A percentile compares a stretch with the other conserved stretches of the same genome.
Conservation (phyloP, 2,888 invertebrate genomes). For the Morpho helenor region DNA sequence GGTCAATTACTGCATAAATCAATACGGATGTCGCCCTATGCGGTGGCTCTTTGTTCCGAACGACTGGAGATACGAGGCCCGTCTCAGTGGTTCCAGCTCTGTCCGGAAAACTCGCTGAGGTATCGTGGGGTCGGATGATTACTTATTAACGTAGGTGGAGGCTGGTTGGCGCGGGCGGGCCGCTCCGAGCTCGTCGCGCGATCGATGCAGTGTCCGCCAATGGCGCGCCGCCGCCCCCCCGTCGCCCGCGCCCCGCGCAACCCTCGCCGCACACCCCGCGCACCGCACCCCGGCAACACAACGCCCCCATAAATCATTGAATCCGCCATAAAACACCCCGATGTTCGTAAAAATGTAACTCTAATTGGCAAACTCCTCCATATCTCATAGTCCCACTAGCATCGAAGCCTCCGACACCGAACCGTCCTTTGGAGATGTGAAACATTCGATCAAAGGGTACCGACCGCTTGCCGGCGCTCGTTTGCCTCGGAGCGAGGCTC, state of each 20-base stretch:
- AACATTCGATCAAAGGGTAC: slow-evolving; percentile 69
- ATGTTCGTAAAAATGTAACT: slow-evolving; percentile 77
- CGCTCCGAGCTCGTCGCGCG: slow-evolving; percentile 67
- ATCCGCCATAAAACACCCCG: slow-evolving; percentile 76
- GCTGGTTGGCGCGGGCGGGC: slow-evolving; percentile 74
- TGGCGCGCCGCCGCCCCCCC: slow-evolving; percentile 71
- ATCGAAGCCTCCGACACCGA: slow-evolving; percentile 41
- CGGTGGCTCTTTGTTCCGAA: slow-evolving; percentile 70
- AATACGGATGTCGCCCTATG: slow-evolving; percentile 67
- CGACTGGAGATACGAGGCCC: slow-evolving; percentile 68
- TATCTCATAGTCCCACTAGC: slow-evolving; percentile 62
- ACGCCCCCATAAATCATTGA: slow-evolving; percentile 78
- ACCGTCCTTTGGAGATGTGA: slow-evolving; percentile 46
- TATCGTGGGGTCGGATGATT: slow-evolving; percentile 77
- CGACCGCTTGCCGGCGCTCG: slow-evolving; percentile 52
- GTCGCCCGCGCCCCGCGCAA: slow-evolving; percentile 66
- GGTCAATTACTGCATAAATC: slow-evolving; percentile 73
- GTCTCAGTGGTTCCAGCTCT: slow-evolving; percentile 69
- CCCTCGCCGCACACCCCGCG: slow-evolving; percentile 47
- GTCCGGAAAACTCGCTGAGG: slow-evolving; percentile 75
- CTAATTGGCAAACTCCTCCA: slow-evolving; percentile 71
- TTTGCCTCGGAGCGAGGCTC: slow-evolving; percentile 55
- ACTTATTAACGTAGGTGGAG: slow-evolving; percentile 80
- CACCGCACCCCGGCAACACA: slow-evolving; percentile 58
- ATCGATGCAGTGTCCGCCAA: slow-evolving; percentile 77